Evolutionary conservation across 2,888 invertebrate species (phyloP).

Genomic region (Ormyrus nitidulus): DNA sequence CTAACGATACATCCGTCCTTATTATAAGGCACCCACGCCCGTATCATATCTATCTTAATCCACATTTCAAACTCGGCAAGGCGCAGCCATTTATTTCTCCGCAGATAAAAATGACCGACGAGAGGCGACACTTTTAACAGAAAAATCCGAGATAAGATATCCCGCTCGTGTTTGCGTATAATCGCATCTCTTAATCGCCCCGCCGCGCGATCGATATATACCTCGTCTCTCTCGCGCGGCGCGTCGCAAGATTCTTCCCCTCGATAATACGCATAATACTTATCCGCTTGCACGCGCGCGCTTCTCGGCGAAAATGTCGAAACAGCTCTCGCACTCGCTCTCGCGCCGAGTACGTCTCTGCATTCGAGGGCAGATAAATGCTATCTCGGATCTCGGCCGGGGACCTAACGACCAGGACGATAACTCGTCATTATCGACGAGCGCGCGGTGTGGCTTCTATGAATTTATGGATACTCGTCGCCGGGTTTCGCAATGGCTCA

Average conservation of each 20-base stretch:
- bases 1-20: too few relatives aligned
- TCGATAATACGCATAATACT: not conserved
- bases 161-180: constrained; percentile 18
- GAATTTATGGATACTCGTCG: not conserved
- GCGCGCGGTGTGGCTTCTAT: not conserved
- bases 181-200: constrained; percentile 32
- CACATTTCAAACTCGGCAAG: not conserved
- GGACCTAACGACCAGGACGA: constrained; percentile 9
- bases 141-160: not conserved
- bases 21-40: too few relatives aligned
- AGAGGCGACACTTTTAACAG: constrained; percentile 3
- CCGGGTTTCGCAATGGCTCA: too few relatives aligned
- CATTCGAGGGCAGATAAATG: constrained; percentile 18
- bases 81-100: constrained; percentile 22
- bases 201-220: constrained; percentile 16
- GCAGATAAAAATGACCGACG: not conserved
- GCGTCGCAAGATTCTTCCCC: constrained; percentile 30
- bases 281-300: not conserved
- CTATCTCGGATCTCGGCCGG: constrained; percentile 28
- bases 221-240: not conserved
- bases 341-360: not conserved
- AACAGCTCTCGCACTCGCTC: constrained; percentile 28
- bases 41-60: constrained; percentile 21
- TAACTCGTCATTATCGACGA: constrained; percentile 42
- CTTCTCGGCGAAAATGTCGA: constrained; percentile 26